These are phyloP conservation scores for Agapetus fuscipes DNA, from an alignment of 2,888 invertebrate genomes.

Conservation along the genomic window DNA sequence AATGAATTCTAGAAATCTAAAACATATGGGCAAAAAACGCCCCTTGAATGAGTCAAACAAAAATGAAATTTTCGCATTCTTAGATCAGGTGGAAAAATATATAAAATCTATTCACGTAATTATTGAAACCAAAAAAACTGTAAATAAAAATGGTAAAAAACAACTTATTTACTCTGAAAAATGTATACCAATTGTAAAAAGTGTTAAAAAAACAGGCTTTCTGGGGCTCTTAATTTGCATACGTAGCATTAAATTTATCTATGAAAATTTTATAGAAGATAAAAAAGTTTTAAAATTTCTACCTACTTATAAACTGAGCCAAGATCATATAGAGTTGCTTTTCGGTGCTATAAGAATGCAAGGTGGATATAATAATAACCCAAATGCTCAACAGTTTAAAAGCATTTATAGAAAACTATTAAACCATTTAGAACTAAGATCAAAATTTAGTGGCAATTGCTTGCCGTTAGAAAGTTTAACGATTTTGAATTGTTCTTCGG, in stretches of 20 bases:
- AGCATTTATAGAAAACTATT: conserved; percentile 1
- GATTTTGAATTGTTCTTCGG: conserved; percentile 12
- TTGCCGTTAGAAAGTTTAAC: conserved; percentile 11
- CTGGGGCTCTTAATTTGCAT: conserved; percentile 10
- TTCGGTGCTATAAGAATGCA: conserved; percentile 12
- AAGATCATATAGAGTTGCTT: conserved; percentile 18
- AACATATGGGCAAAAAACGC: background rate
- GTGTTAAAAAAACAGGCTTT: conserved; percentile 11
- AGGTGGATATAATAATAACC: conserved; percentile 5
- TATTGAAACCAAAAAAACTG: background rate
- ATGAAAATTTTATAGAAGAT: conserved; percentile 2
- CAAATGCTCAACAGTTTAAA: too few species aligned
- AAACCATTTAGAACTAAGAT: conserved; percentile 8
- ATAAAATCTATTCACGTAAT: conserved; percentile 1
- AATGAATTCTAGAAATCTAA: conserved; percentile 11
- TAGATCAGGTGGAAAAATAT: conserved; percentile 4
- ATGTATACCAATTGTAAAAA: conserved; percentile 1
- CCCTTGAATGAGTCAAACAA: conserved; percentile 1
- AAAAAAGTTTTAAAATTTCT: background rate
- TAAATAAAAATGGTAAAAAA: conserved; percentile 1
- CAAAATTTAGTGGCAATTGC: conserved; percentile 8
- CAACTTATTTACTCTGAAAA: background rate
- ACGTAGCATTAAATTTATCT: background rate
- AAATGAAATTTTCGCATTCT: conserved; percentile 1
- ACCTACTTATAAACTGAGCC: conserved; percentile 16